These are phyloP conservation scores for Phalacrocorax pelagicus DNA, from an alignment of 2,113 vertebrate genomes.

Conservation along the genomic window DNA sequence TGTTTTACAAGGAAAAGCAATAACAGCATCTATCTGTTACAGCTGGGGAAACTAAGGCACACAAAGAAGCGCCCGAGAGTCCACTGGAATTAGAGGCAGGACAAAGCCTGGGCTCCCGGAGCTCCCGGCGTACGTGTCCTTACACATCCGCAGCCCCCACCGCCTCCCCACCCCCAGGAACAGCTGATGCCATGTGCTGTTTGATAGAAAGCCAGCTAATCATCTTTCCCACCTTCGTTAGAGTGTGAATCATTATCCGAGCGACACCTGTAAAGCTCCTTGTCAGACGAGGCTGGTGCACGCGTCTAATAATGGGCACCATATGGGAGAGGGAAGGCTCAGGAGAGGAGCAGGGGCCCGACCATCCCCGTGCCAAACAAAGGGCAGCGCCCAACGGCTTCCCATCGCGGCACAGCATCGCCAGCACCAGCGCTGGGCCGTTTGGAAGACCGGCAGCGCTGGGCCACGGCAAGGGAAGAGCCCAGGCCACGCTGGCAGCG, in stretches of 20 bases:
- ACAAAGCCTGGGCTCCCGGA: neutral
- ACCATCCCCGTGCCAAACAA: neutral
- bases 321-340: slow-evolving; percentile 44
- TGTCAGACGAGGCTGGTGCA: slow-evolving; percentile 17
- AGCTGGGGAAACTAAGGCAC: slow-evolving; percentile 43
- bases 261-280: slow-evolving; percentile 62
- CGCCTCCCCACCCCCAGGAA: neutral
- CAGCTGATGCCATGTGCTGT: slow-evolving; percentile 46
- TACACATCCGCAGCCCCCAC: neutral
- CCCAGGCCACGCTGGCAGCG: rapidly evolving
- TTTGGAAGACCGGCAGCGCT: too few species aligned
- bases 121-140: neutral
- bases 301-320: slow-evolving; percentile 33
- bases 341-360: neutral
- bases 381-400: neutral
- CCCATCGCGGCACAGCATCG: rapidly evolving
- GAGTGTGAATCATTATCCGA: slow-evolving; percentile 59
- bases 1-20: neutral
- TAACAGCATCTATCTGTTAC: neutral
- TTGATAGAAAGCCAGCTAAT: slow-evolving; percentile 52
- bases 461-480: neutral
- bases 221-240: slow-evolving; percentile 52
- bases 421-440: rapidly evolving
- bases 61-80: neutral
- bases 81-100: slow-evolving; percentile 46